phyloP scores from a whole-genome alignment of 1,140 invertebrate species.

The Listronotus oregonensis region DNA sequence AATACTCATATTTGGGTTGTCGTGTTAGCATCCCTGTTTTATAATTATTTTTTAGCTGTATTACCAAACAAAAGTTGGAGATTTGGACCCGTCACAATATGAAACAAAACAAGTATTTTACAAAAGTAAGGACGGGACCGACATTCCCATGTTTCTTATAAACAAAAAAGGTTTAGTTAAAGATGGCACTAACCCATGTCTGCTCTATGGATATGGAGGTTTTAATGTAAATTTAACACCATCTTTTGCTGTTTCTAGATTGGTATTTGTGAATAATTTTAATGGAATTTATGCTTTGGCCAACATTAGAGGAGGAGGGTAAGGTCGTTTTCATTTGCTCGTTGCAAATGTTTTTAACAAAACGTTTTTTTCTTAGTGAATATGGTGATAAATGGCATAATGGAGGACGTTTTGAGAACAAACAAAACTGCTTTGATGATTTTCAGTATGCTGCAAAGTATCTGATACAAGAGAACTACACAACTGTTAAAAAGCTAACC shows the following conservation, averaged over 20 bases:
- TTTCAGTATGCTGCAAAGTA: constrained; percentile 93
- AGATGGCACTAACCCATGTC: constrained; percentile 75
- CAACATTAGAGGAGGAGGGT: constrained; percentile 94
- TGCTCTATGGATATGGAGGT: constrained; percentile 97
- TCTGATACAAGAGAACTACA: constrained; percentile 84
- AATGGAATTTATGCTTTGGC: constrained; percentile 88
- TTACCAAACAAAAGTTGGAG: constrained; percentile 81
- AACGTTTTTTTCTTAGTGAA: constrained; percentile 64
- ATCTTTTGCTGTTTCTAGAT: constrained; percentile 77
- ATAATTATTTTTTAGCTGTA: constrained; percentile 67
- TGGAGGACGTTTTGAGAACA: constrained; percentile 86
- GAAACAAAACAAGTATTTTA: constrained; percentile 93
- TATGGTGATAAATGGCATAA: constrained; percentile 99
- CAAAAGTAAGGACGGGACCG: constrained; percentile 91
- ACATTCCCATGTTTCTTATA: constrained; percentile 97
- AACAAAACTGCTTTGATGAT: constrained; percentile 98
- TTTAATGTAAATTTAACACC: constrained; percentile 94
- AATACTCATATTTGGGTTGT: no score
- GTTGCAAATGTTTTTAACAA: not conserved
- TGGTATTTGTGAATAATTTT: constrained; percentile 91
- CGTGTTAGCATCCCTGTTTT: not conserved
- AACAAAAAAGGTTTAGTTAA: constrained; percentile 58
- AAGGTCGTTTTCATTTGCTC: constrained; percentile 46
- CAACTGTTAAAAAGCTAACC: constrained; percentile 72
- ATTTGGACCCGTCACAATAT: constrained; percentile 81